phyloP scores from a whole-genome alignment of 2,113 vertebrate species.

The Solenodon paradoxus region DNA sequence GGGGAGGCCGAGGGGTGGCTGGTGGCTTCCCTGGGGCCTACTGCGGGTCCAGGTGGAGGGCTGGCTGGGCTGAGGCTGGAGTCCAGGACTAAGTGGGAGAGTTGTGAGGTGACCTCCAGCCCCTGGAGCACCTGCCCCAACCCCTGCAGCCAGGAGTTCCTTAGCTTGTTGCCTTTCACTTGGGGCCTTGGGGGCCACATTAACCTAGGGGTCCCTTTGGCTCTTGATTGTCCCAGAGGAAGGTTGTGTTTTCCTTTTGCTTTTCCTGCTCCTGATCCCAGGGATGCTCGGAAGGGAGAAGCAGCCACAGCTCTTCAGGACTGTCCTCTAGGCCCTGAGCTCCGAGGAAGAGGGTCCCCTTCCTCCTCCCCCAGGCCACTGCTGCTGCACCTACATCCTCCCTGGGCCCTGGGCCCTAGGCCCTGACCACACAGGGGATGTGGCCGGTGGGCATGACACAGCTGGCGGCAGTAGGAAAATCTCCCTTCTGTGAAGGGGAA shows the following conservation, averaged over 20 bases:
- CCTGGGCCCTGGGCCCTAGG: conserved; percentile 37
- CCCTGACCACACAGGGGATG: conserved; percentile 47
- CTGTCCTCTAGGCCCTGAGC: not conserved
- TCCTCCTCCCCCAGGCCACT: conserved; percentile 55
- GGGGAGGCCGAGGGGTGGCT: not conserved
- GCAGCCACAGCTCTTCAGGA: not conserved
- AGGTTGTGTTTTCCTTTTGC: conserved; percentile 9
- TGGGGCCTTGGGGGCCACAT: not conserved
- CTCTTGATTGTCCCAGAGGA: conserved; percentile 7
- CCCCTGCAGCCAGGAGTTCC: not conserved
- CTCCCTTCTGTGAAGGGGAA: conserved; percentile 88
- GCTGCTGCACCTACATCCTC: conserved; percentile 44
- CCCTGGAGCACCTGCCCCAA: not conserved
- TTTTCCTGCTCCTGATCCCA: not conserved
- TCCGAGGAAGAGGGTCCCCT: conserved; percentile 16
- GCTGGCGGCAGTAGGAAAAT: conserved; percentile 54
- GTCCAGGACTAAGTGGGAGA: not conserved
- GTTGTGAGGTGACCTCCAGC: not conserved
- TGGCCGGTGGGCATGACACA: not conserved
- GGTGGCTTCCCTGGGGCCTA: not conserved
- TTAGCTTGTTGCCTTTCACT: conserved; percentile 51
- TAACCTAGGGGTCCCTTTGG: not conserved
- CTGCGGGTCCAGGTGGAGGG: not conserved
- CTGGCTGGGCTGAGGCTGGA: not conserved
- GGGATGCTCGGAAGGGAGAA: not conserved